Base-by-base conservation (phyloP, 2,888 invertebrate genomes). In the Cremastinae sp. region DNA sequence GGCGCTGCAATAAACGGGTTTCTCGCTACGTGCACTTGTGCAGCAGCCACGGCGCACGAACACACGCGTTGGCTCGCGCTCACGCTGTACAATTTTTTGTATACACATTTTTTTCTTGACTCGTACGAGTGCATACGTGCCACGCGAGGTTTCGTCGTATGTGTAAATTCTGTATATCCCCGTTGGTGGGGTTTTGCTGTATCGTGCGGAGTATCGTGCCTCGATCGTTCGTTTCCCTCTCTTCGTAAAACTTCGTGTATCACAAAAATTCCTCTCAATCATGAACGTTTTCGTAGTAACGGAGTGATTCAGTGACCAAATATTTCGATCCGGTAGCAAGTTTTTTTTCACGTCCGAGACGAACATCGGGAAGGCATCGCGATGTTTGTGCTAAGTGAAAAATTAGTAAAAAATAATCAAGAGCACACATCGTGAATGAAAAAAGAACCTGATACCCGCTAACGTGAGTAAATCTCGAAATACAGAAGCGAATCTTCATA, bases 291-390 rank as follows among this genome's bases (percentile, higher is more conserved):
- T 76, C 75, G 78, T 65, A 74, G 69, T 62, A 66, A 41, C 61
- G 22, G 78, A 83, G 84, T 85, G 85, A 85, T 83, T 85, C 84
- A 84, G 81, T 79, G 80, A 47, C 74, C 74, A 83, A 81, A 79
- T 76, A 81, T 82, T 81, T 68, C 64, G 55, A 56, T 66, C 43
- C 73, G 62, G 61, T 66, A 51, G 73, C 53, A 28, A 20, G 69
- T 59, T 43, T 55, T 55, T 65, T 55, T 65, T 9, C 22, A 16
- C 41, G 16, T 43, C 16, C 39, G 53, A 68, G 71, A 66, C 71
- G 61, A 41, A 28, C 16, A 10, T 43, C 18, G 41, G 37, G 28
- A 22, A 39, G 53, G 41, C 49, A 58, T 56, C 72, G 81, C 78
- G 77, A 83, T 82, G 82, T 64, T 83, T 49, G 74, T 74, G 51